Percentiles rank a stretch among this genome's conserved stretches.
These are phyloP conservation scores for Uromys caudimaculatus DNA, from an alignment of 2,797 vertebrate genomes.

Conservation along the genomic window DNA sequence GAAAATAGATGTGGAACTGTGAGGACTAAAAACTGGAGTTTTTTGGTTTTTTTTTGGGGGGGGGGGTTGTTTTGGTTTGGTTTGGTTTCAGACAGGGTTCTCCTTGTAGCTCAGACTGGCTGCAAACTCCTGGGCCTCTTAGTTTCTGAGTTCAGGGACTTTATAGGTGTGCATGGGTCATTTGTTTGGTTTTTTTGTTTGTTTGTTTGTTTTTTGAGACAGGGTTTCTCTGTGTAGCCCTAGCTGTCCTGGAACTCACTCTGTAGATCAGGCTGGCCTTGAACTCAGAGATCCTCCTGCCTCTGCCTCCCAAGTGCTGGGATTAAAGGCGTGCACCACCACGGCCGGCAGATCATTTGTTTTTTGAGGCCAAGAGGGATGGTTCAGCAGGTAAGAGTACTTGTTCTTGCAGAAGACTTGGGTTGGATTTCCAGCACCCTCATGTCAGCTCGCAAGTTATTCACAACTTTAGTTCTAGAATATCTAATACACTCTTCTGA, in stretches of 20 bases:
- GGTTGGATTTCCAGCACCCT: neutral
- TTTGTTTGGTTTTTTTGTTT: neutral
- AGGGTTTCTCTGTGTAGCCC: too few relatives aligned
- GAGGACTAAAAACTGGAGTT: too few relatives aligned
- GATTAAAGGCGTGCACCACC: too few relatives aligned
- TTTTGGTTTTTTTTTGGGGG: neutral
- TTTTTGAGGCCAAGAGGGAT: neutral
- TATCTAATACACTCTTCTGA: neutral
- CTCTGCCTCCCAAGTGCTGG: too few relatives aligned
- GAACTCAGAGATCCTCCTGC: too few relatives aligned
- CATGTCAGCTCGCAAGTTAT: neutral
- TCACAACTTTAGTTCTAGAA: neutral
- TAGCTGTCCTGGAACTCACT: too few relatives aligned
- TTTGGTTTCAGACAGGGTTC: neutral
- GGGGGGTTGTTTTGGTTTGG: neutral
- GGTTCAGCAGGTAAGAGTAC: neutral
- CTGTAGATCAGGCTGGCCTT: too few relatives aligned
- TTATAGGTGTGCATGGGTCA: neutral
- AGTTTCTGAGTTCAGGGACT: neutral
- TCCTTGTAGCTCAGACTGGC: neutral
- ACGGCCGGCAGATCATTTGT: too few relatives aligned
- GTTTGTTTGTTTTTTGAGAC: too few relatives aligned
- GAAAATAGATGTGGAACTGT: constrained; percentile 9
- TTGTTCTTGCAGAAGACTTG: neutral
- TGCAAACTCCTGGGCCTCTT: neutral